Percentiles rank a stretch among this genome's conserved stretches.
Conservation (phyloP, 1,140 invertebrate genomes). For the Grapholita molesta region DNA sequence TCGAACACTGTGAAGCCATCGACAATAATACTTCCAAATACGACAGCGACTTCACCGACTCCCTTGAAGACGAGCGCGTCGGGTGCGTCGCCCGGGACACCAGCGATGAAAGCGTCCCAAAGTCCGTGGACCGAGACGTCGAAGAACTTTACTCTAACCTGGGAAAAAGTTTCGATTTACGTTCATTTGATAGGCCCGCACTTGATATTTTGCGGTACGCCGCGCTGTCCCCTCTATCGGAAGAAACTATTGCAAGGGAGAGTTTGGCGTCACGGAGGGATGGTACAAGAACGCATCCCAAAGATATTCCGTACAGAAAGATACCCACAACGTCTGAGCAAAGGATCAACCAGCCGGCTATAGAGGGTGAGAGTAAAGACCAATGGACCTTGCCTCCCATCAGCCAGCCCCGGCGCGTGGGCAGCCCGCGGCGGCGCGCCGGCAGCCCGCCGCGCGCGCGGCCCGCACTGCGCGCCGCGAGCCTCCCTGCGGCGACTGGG, state of each 20-base stretch:
- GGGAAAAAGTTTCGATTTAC: conserved; percentile 35
- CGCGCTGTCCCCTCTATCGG: conserved; percentile 53
- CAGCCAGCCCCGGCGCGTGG: background rate
- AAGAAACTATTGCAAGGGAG: conserved; percentile 48
- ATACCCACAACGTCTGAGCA: background rate
- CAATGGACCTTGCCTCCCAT: background rate
- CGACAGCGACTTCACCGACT: background rate
- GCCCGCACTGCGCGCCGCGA: background rate
- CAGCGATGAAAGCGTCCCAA: conserved; percentile 40
- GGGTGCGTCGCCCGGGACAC: conserved; percentile 18
- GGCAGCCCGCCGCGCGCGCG: background rate
- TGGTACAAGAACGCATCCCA: background rate
- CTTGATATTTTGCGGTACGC: conserved; percentile 31
- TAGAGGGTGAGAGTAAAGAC: background rate
- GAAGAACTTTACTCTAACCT: conserved; percentile 53
- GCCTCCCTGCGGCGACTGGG: background rate
- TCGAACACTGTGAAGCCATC: background rate
- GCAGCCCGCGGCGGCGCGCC: background rate
- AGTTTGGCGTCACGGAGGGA: conserved; percentile 13
- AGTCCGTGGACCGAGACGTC: conserved; percentile 52
- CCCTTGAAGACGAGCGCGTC: background rate
- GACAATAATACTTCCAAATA: background rate
- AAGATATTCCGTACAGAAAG: background rate
- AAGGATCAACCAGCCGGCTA: background rate
- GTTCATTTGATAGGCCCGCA: conserved; percentile 21